Conservation (phyloP, 1,140 invertebrate genomes). For the Sminthurinus signatus region DNA sequence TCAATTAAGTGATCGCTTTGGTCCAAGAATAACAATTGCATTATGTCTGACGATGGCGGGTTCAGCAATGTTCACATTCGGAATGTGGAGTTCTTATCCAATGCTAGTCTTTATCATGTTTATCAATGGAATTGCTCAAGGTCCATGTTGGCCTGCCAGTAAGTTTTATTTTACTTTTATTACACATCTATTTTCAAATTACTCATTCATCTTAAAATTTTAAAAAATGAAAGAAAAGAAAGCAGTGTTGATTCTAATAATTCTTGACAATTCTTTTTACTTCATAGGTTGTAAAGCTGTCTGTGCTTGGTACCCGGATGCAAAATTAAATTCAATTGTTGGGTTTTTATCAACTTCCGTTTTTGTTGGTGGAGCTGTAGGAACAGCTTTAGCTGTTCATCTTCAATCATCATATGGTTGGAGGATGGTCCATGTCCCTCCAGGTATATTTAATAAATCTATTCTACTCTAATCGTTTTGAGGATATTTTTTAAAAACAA, state of each 20-base stretch:
- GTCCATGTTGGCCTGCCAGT: conserved; percentile 33
- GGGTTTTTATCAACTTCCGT: conserved; percentile 52
- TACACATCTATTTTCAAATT: neutral
- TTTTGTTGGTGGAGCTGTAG: conserved; percentile 51
- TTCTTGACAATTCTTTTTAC: neutral
- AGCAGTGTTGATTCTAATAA: neutral
- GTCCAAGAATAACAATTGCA: conserved; percentile 48
- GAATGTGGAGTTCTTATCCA: conserved; percentile 46
- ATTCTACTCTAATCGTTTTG: too few relatives aligned
- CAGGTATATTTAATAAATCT: too few relatives aligned
- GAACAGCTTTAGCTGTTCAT: conserved; percentile 50
- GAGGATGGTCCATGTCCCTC: conserved; percentile 47
- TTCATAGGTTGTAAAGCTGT: conserved; percentile 51
- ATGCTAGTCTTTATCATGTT: conserved; percentile 48
- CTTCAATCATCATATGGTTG: conserved; percentile 49
- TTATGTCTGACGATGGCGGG: conserved; percentile 47
- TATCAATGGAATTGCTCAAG: conserved; percentile 48
- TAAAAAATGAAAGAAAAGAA: too few relatives aligned
- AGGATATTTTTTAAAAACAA: too few relatives aligned
- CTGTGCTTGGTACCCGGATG: conserved; percentile 50
- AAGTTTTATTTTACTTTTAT: neutral
- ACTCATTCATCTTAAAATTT: neutral
- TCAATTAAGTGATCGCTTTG: conserved; percentile 49
- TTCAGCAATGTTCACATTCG: conserved; percentile 50
- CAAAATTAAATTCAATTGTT: conserved; percentile 48